phyloP scores from a whole-genome alignment of 2,797 vertebrate genomes.

The Sparidentex hasta region DNA sequence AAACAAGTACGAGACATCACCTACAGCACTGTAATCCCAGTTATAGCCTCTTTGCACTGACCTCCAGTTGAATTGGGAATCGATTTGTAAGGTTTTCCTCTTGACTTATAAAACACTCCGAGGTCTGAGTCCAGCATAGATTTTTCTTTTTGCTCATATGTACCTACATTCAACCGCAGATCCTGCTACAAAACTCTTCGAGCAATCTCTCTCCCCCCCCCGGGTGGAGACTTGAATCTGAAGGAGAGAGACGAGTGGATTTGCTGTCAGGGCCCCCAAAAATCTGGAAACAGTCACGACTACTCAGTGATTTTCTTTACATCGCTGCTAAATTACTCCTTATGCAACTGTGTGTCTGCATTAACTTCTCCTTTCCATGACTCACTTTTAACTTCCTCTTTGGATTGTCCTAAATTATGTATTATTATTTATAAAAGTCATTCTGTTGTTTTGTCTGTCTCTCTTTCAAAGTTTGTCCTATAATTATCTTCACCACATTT shows the following conservation, averaged over 20 bases:
- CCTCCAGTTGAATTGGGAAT: neutral
- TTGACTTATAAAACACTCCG: neutral
- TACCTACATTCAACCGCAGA: neutral
- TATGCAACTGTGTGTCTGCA: neutral
- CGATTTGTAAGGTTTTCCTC: neutral
- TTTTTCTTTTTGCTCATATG: neutral
- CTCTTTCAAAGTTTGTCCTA: neutral
- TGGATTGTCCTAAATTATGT: neutral
- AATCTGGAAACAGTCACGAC: neutral
- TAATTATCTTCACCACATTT: neutral
- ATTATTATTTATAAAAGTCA: neutral
- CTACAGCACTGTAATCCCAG: rapidly evolving
- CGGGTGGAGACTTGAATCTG: neutral
- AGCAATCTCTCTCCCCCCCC: neutral
- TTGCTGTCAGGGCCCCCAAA: neutral
- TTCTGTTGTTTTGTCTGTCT: neutral
- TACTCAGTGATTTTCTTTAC: neutral
- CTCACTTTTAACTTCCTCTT: neutral
- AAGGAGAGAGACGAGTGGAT: neutral
- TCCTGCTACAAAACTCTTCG: slow-evolving; percentile 1
- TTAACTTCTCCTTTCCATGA: neutral
- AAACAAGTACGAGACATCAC: neutral
- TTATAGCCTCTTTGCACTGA: neutral
- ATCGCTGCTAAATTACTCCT: neutral
- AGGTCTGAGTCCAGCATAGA: neutral